Base-by-base conservation (phyloP, 2,797 vertebrate genomes). In the Naso thynnoides region DNA sequence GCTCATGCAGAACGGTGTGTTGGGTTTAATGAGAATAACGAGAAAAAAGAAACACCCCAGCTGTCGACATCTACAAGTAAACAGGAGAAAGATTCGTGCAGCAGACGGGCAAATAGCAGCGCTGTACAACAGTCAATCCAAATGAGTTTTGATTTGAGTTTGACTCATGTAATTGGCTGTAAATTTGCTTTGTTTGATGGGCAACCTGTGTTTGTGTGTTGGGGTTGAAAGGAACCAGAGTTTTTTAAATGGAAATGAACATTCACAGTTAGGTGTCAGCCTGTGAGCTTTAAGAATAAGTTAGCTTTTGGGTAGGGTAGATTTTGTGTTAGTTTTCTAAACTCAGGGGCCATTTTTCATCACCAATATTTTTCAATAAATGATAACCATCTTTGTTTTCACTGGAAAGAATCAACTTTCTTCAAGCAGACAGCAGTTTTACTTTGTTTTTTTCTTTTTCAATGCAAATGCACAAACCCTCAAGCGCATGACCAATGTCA, bases 11-110 rank as follows among this genome's bases (percentile, higher is more conserved):
- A 85, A 66, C 61, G 0, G 13, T 70, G 75, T 45, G 78, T 57
- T 61, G 19, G 23, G 26, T 78, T 79, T 83, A 82, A 85, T 83
- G 73, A 83, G 71, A 76, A 65, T 38, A 33, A 67, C 68, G 80
- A 54, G 59, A 3, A 31, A 9, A 57, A 60, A 13, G 54, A 9
- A 55, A 11, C 44, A 58, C 15, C 19, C 16, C 0, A n/a, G 45
- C 48, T 74, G 65, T 84, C 80, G 62, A 42, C 15, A 10, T 36
- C 5, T 60, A 8, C 27, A 0, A 7, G 66, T 39, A 66, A 82
- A 70, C 72, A 70, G 26, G 5, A 21, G 31, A 0, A 21, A 42
- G 14, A 24, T 10, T 4, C 24, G 56, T 24, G 55, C 38, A 33
- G 61, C 49, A 55, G 23, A 58, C 50, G 23, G 68, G 36, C 27